Percentiles rank a stretch among this genome's conserved stretches.
Conservation (phyloP, 2,797 vertebrate genomes). For the Enteromius radiatus region DNA sequence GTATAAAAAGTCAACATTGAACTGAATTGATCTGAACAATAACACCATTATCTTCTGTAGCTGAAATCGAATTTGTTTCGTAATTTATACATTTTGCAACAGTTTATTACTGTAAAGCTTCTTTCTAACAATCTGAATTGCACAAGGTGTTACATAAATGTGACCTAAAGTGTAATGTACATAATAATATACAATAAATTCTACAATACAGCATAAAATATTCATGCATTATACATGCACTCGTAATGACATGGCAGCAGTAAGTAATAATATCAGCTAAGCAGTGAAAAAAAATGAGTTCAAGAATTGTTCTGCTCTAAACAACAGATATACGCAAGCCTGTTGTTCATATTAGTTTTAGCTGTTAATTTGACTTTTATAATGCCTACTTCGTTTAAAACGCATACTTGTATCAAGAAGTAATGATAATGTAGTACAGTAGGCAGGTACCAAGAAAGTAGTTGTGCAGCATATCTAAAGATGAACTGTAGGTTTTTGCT, state of each 20-base stretch:
- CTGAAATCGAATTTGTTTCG: neutral
- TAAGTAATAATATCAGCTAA: neutral
- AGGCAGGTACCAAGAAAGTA: neutral
- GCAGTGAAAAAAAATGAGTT: neutral
- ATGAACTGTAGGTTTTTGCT: neutral
- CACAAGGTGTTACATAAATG: neutral
- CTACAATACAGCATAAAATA: neutral
- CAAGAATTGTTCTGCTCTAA: neutral
- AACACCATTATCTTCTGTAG: neutral
- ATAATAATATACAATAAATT: neutral
- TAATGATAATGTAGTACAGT: neutral
- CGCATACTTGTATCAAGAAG: neutral
- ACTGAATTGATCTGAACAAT: neutral
- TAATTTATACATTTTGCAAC: neutral
- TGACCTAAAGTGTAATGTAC: neutral
- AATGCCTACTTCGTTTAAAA: neutral
- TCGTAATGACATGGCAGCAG: too few species aligned
- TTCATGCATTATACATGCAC: neutral
- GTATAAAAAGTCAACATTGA: neutral
- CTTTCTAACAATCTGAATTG: neutral
- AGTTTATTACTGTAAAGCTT: neutral
- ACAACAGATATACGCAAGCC: neutral
- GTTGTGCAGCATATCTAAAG: neutral
- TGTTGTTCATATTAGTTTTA: neutral
- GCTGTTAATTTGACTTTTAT: neutral